phyloP scores from a whole-genome alignment of 2,888 invertebrate species.

The Leucophenga montana region DNA sequence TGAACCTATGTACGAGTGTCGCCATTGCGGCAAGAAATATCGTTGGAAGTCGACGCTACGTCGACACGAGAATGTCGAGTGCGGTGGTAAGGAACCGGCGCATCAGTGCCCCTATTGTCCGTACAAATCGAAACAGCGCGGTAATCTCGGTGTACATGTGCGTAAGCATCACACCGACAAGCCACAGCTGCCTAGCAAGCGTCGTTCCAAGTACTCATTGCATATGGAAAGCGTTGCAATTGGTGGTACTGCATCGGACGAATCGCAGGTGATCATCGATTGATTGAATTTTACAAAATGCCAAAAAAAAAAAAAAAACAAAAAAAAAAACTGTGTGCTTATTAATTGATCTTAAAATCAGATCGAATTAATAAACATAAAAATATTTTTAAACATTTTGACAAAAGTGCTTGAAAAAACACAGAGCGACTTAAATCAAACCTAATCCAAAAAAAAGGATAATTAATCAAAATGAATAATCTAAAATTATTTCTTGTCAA shows the following conservation, averaged over 20 bases:
- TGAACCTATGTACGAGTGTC: constrained; percentile 75
- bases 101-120: constrained; percentile 86
- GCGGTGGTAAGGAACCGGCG: constrained; percentile 85
- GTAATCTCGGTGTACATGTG: constrained; percentile 86
- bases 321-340: no score
- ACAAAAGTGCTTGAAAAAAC: no score
- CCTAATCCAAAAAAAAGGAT: no score
- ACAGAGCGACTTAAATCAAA: no score
- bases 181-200: constrained; percentile 69
- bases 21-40: constrained; percentile 87
- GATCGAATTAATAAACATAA: no score
- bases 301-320: not conserved
- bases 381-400: no score
- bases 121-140: constrained; percentile 84
- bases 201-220: constrained; percentile 68
- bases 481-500: no score
- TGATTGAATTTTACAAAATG: not conserved
- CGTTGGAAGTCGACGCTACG: constrained; percentile 89
- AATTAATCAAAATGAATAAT: no score
- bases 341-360: no score
- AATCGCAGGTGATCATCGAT: not conserved
- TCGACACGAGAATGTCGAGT: constrained; percentile 86
- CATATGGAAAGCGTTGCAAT: constrained; percentile 52
- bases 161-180: constrained; percentile 80
- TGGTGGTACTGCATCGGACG: constrained; percentile 28